Evolutionary conservation across 2,113 vertebrate species (phyloP).

Genomic region (Neogobius melanostomus): DNA sequence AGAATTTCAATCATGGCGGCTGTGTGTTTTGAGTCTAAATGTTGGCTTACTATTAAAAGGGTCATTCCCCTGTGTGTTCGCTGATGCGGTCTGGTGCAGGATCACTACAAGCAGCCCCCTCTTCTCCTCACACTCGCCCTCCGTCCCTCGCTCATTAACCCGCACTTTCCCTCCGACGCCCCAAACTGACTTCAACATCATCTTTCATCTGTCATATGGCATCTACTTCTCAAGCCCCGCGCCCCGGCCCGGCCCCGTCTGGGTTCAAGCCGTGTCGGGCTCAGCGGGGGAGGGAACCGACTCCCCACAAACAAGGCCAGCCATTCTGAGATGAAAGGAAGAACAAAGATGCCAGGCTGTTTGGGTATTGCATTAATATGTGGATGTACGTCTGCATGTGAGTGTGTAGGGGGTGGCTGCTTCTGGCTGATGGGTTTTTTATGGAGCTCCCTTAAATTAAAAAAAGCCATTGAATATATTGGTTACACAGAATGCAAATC

Average conservation of each 20-base stretch:
- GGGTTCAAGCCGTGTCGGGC: conserved; percentile 39
- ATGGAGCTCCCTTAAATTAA: neutral
- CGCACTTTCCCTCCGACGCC: conserved; percentile 24
- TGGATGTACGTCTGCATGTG: neutral
- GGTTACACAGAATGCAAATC: neutral
- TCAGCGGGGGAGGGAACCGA: conserved; percentile 43
- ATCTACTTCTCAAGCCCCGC: conserved; percentile 17
- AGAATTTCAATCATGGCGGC: conserved; percentile 60
- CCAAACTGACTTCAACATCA: conserved; percentile 28
- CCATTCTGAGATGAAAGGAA: conserved; percentile 55
- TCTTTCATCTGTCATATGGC: conserved; percentile 48
- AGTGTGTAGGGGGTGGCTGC: neutral
- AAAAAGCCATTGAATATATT: neutral
- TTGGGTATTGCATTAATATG: conserved; percentile 6
- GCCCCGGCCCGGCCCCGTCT: conserved; percentile 16
- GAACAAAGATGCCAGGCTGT: conserved; percentile 42
- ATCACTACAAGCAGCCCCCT: conserved; percentile 27
- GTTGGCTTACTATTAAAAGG: conserved; percentile 68
- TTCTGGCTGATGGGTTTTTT: conserved; percentile 1
- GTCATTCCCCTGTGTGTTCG: conserved; percentile 55
- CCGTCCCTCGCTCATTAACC: conserved; percentile 58
- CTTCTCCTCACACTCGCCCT: conserved; percentile 11
- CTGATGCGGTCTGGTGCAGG: conserved; percentile 47
- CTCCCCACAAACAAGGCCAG: conserved; percentile 62
- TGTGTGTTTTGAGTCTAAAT: conserved; percentile 46